Evolutionary conservation across 2,113 vertebrate genomes (phyloP), one percentile per base, ranked within the genome.

Genomic region (Scolopax mira): DNA sequence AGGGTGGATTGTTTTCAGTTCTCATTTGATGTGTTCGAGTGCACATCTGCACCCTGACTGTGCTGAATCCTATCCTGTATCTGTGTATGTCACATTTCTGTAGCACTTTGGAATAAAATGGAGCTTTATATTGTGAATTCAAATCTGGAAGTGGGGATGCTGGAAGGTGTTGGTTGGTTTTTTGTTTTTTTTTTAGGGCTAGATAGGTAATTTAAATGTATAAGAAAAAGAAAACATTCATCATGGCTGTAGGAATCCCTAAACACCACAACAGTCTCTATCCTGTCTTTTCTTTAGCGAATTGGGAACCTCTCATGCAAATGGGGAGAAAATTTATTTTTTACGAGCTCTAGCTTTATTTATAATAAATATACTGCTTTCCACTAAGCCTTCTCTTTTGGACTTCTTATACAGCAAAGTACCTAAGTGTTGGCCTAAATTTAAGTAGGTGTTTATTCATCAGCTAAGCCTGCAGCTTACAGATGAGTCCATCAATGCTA

Each of bases 391-490:
- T 83, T 84, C 46, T 67, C 33, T 69, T 88, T 62, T 60, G 42
- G 33, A 18, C 30, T 64, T 89, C 37, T 75, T 79, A 57, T 46
- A 51, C 51, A 75, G 33, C 30, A 39, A 77, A 64, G 30, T 67
- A 78, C 65, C 42, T 78, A 62, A 72, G 37, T 84, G 80, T 77
- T 92, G 44, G 62, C 62, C 81, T 85, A 82, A 72, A 87, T 84
- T 75, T 88, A 85, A 85, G 74, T 12, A 83, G 35, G 30, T 83
- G 81, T 94, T 94, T 95, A 66, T 95, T 95, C 75, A 90, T 77
- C 85, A 92, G 54, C 79, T 90, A 87, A 94, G 30, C 70, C 88
- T 85, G 69, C 57, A 90, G 73, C 12, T 92, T 95, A 57, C 88
- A 90, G 80, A 88, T 86, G 79, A 77, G 31, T 88, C 69, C 54